Evolutionary conservation across 2,797 vertebrate genomes (phyloP).

Genomic region (Onychomys torridus): DNA sequence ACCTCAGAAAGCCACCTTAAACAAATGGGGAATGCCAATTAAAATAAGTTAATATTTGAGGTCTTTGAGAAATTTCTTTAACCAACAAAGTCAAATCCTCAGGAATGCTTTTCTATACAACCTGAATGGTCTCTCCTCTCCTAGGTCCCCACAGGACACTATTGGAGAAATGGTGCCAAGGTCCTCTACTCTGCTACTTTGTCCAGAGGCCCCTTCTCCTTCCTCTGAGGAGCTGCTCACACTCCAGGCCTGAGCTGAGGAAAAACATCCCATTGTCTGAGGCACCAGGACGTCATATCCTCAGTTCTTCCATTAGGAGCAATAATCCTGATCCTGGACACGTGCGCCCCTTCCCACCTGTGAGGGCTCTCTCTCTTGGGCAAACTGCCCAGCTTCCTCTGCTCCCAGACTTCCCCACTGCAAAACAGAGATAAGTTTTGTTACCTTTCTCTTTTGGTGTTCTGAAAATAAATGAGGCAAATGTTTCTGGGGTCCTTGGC

Average conservation of each 20-base stretch:
- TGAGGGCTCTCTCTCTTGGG: constrained; percentile 44
- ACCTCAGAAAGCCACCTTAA: neutral
- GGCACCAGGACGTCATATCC: constrained; percentile 49
- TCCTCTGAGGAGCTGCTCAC: constrained; percentile 25
- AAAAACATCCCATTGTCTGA: constrained; percentile 77
- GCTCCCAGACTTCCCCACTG: constrained; percentile 62
- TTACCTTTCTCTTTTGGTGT: constrained; percentile 49
- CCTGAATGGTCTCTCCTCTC: neutral
- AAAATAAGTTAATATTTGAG: neutral
- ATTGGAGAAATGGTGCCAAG: neutral
- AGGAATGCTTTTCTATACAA: neutral
- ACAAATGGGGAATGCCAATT: neutral
- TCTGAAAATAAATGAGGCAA: constrained; percentile 53
- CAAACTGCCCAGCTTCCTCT: constrained; percentile 76
- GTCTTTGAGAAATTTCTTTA: constrained; percentile 1
- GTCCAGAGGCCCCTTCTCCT: neutral
- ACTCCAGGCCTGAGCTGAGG: constrained; percentile 25
- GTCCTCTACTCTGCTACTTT: neutral
- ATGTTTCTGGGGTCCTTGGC: neutral
- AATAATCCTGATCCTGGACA: constrained; percentile 40
- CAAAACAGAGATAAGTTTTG: constrained; percentile 70
- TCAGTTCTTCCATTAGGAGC: constrained; percentile 38
- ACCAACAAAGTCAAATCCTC: neutral
- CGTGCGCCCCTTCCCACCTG: constrained; percentile 58
- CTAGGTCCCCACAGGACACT: fast-evolving